phyloP scores from a whole-genome alignment of 2,888 invertebrate genomes.

The Yponomeuta sedellus region DNA sequence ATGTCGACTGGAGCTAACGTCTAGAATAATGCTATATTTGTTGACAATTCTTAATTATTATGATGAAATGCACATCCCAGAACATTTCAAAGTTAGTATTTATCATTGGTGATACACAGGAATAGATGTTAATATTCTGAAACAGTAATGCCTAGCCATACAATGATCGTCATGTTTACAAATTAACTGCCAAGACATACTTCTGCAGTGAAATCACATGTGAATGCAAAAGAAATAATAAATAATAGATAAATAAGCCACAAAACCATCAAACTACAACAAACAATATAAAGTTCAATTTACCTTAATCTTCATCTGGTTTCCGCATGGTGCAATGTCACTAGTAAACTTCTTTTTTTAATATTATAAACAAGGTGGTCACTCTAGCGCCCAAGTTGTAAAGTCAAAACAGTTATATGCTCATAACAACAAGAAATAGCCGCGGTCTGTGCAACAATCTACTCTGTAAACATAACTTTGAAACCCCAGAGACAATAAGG shows the following conservation, averaged over 20 bases:
- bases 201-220: constrained; percentile 76
- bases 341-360: not conserved
- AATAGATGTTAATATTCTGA: constrained; percentile 11
- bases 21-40: not conserved
- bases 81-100: constrained; percentile 7
- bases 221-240: constrained; percentile 71
- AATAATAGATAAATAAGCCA: constrained; percentile 74
- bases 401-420: not conserved
- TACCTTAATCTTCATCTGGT: constrained; percentile 44
- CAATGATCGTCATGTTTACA: constrained; percentile 14
- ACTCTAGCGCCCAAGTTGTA: constrained; percentile 6
- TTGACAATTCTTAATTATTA: not conserved
- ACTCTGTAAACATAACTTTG: not conserved
- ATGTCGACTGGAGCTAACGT: not conserved
- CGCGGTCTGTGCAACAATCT: not conserved
- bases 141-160: constrained; percentile 5
- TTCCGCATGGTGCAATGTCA: constrained; percentile 26
- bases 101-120: constrained; percentile 8
- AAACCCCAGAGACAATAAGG: constrained; percentile 8
- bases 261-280: constrained; percentile 66
- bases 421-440: not conserved
- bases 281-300: constrained; percentile 29
- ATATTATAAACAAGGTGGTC: not conserved
- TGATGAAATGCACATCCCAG: constrained; percentile 13
- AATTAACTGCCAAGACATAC: constrained; percentile 57